A percentile compares a stretch with the other conserved stretches of the same genome.
Evolutionary conservation across 2,797 vertebrate genomes (phyloP).

Genomic region (Danio albolineatus): DNA sequence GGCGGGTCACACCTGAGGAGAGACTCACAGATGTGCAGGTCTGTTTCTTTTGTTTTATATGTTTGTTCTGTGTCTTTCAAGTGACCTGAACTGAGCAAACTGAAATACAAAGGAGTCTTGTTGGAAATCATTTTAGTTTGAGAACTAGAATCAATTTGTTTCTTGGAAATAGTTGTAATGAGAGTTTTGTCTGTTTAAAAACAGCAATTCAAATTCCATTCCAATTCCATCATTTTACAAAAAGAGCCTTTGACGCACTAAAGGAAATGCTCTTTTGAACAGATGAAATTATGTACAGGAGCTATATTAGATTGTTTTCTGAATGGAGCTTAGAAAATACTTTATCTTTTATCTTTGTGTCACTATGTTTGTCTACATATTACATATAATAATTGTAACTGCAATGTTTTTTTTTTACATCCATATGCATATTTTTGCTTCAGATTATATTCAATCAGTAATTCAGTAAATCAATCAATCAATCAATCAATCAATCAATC

Average conservation of each 20-base stretch:
- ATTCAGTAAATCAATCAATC: too few relatives aligned
- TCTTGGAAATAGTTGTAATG: background rate
- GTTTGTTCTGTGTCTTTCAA: background rate
- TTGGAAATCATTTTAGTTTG: background rate
- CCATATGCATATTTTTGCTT: too few relatives aligned
- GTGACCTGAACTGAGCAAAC: constrained; percentile 6
- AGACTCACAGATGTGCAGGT: constrained; percentile 77
- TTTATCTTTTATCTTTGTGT: too few relatives aligned
- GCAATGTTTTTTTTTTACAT: too few relatives aligned
- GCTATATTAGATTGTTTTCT: too few relatives aligned
- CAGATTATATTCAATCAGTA: too few relatives aligned
- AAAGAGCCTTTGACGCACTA: constrained; percentile 6
- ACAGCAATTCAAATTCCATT: constrained; percentile 10
- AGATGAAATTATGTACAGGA: constrained; percentile 3
- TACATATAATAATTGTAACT: too few relatives aligned
- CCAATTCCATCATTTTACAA: constrained; percentile 14
- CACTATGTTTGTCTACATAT: too few relatives aligned
- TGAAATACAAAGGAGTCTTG: background rate
- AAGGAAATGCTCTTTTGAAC: constrained; percentile 17
- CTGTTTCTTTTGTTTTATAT: background rate
- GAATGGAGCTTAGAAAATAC: too few relatives aligned
- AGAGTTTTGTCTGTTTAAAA: background rate
- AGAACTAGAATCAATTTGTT: constrained; percentile 10
- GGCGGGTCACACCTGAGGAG: constrained; percentile 63
- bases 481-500: too few relatives aligned